Evolutionary conservation across 2,797 vertebrate species (phyloP).

Genomic region (Sebastes kiyomatsui): DNA sequence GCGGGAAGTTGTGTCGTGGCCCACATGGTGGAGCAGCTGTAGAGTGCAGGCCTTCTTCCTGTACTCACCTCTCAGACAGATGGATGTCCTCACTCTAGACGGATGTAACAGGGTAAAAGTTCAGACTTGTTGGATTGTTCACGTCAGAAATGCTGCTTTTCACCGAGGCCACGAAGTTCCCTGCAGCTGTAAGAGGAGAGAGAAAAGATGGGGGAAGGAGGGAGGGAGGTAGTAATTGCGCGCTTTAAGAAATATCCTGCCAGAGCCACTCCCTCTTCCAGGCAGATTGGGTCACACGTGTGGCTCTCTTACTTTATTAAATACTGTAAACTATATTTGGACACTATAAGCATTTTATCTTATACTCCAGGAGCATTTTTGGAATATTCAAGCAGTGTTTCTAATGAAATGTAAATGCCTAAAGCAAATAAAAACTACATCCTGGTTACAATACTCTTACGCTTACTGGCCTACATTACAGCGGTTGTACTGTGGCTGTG

Average conservation of each 20-base stretch:
- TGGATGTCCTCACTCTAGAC: conserved; percentile 14
- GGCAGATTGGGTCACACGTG: background rate
- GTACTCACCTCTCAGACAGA: conserved; percentile 51
- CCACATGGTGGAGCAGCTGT: background rate
- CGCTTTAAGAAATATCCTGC: conserved; percentile 45
- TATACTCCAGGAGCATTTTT: background rate
- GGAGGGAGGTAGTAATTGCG: background rate
- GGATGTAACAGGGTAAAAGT: background rate
- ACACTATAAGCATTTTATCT: background rate
- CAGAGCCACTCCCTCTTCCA: conserved; percentile 43
- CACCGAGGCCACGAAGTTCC: background rate
- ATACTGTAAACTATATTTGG: background rate
- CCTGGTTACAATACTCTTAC: background rate
- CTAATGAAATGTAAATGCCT: background rate
- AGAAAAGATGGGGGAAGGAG: conserved; percentile 4
- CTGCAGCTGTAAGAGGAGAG: conserved; percentile 14
- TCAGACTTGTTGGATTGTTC: background rate
- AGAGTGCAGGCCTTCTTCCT: background rate
- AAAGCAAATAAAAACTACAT: background rate
- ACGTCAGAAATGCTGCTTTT: conserved; percentile 6
- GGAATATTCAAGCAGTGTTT: background rate
- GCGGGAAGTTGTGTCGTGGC: background rate
- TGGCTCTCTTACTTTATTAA: background rate
- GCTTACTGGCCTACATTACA: background rate
- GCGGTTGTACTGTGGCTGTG: background rate